phyloP scores from a whole-genome alignment of 2,113 vertebrate genomes.

The Scalopus aquaticus region DNA sequence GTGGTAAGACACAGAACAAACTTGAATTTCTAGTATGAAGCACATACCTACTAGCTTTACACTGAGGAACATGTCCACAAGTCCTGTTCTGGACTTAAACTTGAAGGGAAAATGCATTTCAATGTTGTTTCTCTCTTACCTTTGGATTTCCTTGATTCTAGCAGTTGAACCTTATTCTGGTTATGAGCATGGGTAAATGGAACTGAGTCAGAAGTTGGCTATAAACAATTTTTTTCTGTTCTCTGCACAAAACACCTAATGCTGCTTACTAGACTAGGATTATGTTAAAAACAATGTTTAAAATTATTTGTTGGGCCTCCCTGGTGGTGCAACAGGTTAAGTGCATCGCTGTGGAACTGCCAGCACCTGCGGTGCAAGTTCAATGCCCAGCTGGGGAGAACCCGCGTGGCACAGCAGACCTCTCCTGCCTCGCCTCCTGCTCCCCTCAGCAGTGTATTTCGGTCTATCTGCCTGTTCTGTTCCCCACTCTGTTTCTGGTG shows the following conservation, averaged over 20 bases:
- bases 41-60: background rate
- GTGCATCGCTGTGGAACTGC: too few relatives aligned
- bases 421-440: too few relatives aligned
- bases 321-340: too few relatives aligned
- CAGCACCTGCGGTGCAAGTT: too few relatives aligned
- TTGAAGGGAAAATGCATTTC: background rate
- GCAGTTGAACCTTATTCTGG: background rate
- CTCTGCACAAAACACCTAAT: background rate
- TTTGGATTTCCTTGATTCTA: background rate
- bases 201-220: background rate
- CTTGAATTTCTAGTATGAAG: background rate
- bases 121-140: background rate
- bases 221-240: background rate
- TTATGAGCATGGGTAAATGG: background rate
- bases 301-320: too few relatives aligned
- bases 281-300: background rate
- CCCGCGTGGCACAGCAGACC: too few relatives aligned
- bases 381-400: too few relatives aligned
- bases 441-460: too few relatives aligned
- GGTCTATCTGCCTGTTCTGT: too few relatives aligned
- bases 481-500: too few relatives aligned
- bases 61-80: background rate
- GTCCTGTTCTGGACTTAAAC: background rate
- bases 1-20: background rate
- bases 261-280: background rate